Percentiles rank a stretch among this genome's conserved stretches.
These are phyloP conservation scores for Colossoma macropomum DNA, from an alignment of 2,113 vertebrate species.

Conservation along the genomic window DNA sequence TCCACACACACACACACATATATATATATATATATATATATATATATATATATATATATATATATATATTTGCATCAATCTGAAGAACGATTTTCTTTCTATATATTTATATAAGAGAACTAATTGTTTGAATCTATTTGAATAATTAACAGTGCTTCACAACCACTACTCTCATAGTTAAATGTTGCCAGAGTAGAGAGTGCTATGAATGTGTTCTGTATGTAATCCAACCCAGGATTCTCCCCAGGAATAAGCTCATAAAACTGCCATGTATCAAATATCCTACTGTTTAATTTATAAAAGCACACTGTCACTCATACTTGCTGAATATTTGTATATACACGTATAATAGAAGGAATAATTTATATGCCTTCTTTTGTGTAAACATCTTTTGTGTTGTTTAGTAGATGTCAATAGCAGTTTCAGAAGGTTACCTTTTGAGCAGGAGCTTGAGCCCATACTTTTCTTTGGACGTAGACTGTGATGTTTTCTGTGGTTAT, in stretches of 20 bases:
- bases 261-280: neutral
- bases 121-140: too few relatives aligned
- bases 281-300: slow-evolving; percentile 3
- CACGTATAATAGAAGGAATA: neutral
- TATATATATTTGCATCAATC: too few relatives aligned
- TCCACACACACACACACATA: too few relatives aligned
- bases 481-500: neutral
- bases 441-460: neutral
- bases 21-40: too few relatives aligned
- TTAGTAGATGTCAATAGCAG: neutral
- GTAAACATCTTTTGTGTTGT: neutral
- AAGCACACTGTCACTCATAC: neutral
- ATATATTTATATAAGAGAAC: too few relatives aligned
- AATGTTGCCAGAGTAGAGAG: neutral
- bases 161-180: neutral
- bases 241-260: neutral
- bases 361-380: neutral
- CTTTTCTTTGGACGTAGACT: neutral
- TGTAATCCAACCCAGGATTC: neutral
- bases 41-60: too few relatives aligned
- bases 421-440: neutral
- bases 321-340: neutral
- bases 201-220: slow-evolving; percentile 43
- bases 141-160: too few relatives aligned
- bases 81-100: too few relatives aligned